Percentiles rank a stretch among this genome's conserved stretches.
These are phyloP conservation scores for Dunckerocampus dactyliophorus DNA, from an alignment of 2,113 vertebrate genomes.

Conservation along the genomic window DNA sequence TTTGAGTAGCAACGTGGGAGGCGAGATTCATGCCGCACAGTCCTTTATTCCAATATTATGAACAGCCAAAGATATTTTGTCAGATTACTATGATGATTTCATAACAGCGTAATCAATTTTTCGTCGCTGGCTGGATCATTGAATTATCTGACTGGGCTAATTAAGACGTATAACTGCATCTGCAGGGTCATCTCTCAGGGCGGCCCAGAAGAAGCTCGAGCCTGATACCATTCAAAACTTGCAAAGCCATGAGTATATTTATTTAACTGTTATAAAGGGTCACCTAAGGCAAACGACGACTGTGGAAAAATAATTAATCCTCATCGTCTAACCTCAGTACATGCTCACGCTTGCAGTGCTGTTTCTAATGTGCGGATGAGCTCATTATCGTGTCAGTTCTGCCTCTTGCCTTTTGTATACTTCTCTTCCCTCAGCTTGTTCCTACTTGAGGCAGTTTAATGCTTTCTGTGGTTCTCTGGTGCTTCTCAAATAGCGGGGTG, in stretches of 20 bases:
- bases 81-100: constrained; percentile 2
- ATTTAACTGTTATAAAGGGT: neutral
- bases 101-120: constrained; percentile 7
- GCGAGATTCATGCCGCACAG: constrained; percentile 8
- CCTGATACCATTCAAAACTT: neutral
- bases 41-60: neutral
- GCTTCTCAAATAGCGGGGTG: constrained; percentile 2
- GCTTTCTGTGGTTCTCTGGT: no score
- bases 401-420: neutral
- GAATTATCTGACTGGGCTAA: neutral
- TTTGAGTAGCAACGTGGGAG: constrained; percentile 1
- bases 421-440: constrained; percentile 4
- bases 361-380: neutral
- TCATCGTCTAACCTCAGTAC: neutral
- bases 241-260: no score
- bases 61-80: constrained; percentile 6
- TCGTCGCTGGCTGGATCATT: neutral
- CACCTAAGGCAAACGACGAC: neutral
- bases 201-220: neutral
- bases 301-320: neutral
- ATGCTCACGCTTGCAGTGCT: neutral
- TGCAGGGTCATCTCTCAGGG: neutral
- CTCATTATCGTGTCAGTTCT: neutral
- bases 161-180: neutral
- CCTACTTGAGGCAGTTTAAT: constrained; percentile 11